Conservation (phyloP, 2,888 invertebrate genomes). For the Hypercompe scribonia region DNA sequence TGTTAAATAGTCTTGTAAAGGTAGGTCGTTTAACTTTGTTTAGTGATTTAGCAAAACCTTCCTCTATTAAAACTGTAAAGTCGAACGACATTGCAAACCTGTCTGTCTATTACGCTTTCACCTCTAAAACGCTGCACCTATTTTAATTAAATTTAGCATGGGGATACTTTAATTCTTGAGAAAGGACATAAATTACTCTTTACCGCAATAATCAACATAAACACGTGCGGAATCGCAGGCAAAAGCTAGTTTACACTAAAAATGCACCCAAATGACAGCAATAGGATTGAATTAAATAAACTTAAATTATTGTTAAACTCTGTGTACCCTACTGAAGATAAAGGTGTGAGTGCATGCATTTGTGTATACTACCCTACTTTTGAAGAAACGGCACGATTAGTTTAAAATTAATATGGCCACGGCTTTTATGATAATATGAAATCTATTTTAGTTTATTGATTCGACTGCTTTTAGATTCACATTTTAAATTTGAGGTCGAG, state of each 20-base stretch:
- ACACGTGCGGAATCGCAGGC: too few relatives aligned
- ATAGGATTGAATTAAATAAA: too few relatives aligned
- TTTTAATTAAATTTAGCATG: too few relatives aligned
- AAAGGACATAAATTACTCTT: too few relatives aligned
- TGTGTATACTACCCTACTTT: background rate
- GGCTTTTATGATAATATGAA: background rate
- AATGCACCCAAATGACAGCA: too few relatives aligned
- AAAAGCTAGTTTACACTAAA: too few relatives aligned
- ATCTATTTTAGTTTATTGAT: background rate
- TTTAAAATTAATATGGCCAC: background rate
- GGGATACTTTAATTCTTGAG: too few relatives aligned
- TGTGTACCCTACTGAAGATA: too few relatives aligned
- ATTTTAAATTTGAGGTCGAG: background rate
- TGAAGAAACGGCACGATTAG: background rate
- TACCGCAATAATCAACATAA: too few relatives aligned
- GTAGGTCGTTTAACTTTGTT: background rate
- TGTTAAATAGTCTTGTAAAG: constrained; percentile 19
- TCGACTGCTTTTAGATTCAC: background rate
- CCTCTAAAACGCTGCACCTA: too few relatives aligned
- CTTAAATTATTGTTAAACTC: too few relatives aligned
- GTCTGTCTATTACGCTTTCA: too few relatives aligned
- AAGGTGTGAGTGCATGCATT: background rate
- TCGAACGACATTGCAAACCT: background rate
- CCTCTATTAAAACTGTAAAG: background rate
- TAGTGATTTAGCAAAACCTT: background rate